Base-by-base conservation (phyloP, 2,113 vertebrate species). In the Phaethornis superciliosus region DNA sequence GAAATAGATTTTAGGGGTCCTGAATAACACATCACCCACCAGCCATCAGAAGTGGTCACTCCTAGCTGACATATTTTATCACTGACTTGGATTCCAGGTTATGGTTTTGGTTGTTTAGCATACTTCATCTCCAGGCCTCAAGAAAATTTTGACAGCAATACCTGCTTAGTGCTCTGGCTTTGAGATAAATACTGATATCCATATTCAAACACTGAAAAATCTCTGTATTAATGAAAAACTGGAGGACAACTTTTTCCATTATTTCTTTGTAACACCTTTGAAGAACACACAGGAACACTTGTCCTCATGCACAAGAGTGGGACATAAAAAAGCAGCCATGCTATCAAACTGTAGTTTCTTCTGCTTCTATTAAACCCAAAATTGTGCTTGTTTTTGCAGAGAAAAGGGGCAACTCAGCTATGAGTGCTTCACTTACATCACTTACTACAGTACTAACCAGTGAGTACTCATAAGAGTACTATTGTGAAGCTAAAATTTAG, bases 321-420 rank as follows among this genome's bases (percentile, higher is more conserved):
- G 33, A 42, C 59, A 54, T 5, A 10, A 88, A 77, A 70, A 81
- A 81, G 71, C 71, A 84, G 35, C 40, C 52, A 55, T 0, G 9
- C 51, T 65, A 71, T 47, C 60, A 75, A 83, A 69, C 44, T 68
- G 8, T 77, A 81, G 62, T 87, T 89, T 52, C 77, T 68, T 40
- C 85, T 92, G 88, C 60, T 83, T n/a, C 69, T 78, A 2, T 81
- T 74, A 68, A 83, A 81, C 6, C 62, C 69, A 81, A 86, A 83
- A 86, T 70, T 81, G 84, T 70, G 44, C 59, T 90, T 77, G 81
- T 22, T 84, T 81, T 79, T 82, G 69, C 69, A 76, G 62, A 68
- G 80, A 69, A 58, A 55, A 74, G 56, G 42, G 55, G 42, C 30
- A 60, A 55, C 37, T 65, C 51, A 10, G 79, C 56, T 69, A 58